Percentiles rank a stretch among this genome's conserved stretches.
These are phyloP conservation scores for Hydractinia echinata DNA, from an alignment of 30 jellyfish, hydroid and myxozoan genomes.

Conservation along the genomic window DNA sequence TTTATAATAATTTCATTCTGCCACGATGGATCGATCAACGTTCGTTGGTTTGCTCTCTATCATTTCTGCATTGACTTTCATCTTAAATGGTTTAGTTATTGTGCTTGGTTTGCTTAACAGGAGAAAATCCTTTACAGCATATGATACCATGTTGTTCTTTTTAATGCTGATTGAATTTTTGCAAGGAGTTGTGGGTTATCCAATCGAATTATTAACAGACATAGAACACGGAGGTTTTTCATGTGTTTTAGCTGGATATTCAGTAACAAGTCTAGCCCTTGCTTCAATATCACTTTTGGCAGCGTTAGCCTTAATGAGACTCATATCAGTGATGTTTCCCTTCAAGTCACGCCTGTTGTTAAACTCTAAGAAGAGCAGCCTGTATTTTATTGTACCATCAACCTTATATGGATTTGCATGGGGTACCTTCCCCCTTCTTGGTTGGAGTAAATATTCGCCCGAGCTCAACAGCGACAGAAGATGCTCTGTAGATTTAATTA, in stretches of 20 bases:
- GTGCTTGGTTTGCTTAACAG: neutral
- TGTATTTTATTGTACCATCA: neutral
- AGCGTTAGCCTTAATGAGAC: neutral
- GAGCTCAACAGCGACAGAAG: neutral
- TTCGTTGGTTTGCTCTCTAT: too few species aligned
- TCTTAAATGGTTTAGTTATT: neutral
- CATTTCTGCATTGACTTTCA: neutral
- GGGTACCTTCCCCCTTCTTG: neutral
- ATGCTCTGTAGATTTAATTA: neutral
- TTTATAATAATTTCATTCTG: too few species aligned
- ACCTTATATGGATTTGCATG: constrained; percentile 4
- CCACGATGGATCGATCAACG: too few species aligned
- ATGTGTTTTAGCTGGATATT: constrained; percentile 2
- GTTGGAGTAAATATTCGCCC: neutral
- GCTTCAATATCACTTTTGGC: neutral
- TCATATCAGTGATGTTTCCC: neutral
- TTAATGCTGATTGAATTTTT: neutral
- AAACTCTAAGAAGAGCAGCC: neutral
- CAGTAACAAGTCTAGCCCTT: neutral
- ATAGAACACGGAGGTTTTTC: neutral
- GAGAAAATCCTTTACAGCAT: neutral
- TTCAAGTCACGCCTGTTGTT: neutral
- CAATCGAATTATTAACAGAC: neutral
- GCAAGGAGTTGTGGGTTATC: neutral
- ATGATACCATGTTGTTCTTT: neutral